Evolutionary conservation across 1,140 invertebrate species (phyloP).

Genomic region (Psix sp.): DNA sequence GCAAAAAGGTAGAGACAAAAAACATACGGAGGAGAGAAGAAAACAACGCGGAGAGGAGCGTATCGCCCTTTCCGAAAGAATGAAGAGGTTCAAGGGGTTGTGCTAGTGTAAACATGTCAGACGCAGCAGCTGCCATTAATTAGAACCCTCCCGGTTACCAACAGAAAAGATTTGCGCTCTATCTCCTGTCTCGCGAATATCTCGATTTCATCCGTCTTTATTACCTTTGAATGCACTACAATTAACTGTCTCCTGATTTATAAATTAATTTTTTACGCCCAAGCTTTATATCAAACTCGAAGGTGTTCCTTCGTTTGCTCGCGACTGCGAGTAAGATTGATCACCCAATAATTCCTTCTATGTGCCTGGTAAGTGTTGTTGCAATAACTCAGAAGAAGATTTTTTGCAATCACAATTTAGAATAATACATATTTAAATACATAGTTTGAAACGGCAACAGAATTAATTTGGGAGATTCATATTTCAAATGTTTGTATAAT

Average conservation of each 20-base stretch:
- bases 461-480: too few relatives aligned
- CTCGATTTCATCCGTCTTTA: conserved; percentile 60
- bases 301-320: not conserved
- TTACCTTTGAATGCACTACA: conserved; percentile 59
- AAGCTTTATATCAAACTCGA: not conserved
- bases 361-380: too few relatives aligned
- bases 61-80: conserved; percentile 58
- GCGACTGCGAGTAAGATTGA: not conserved
- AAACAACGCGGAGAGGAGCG: conserved; percentile 52
- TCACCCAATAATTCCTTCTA: not conserved
- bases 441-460: too few relatives aligned
- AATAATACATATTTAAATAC: too few relatives aligned
- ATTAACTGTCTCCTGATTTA: conserved; percentile 53
- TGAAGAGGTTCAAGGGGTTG: conserved; percentile 65
- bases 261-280: conserved; percentile 40
- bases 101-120: conserved; percentile 65
- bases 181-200: conserved; percentile 54
- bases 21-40: conserved; percentile 49
- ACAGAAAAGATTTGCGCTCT: conserved; percentile 60
- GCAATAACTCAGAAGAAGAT: too few relatives aligned
- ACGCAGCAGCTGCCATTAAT: conserved; percentile 64
- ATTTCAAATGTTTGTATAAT: too few relatives aligned
- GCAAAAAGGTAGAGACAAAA: conserved; percentile 33
- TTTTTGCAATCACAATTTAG: too few relatives aligned
- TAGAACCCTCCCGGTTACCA: conserved; percentile 58